Evolutionary conservation across 2,888 invertebrate species (phyloP), one percentile per base, ranked within the genome.

Genomic region (Entomobrya proxima): DNA sequence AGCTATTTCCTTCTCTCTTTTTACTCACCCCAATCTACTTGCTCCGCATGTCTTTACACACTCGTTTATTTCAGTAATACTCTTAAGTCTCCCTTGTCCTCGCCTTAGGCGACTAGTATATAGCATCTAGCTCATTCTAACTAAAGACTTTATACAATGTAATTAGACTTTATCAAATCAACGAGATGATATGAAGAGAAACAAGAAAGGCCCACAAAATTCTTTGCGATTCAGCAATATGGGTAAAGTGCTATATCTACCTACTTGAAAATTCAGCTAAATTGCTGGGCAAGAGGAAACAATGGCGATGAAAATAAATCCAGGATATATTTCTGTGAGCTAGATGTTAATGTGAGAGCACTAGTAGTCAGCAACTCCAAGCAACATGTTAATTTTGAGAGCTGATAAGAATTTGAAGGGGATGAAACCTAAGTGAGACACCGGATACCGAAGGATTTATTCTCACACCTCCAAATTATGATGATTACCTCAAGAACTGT

Each of bases 381-480:
- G 61, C 15, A 67, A 79, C 79, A 79, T 67, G 79, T 67, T 79
- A 67, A 79, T 79, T 77, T 79, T 30, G 21, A 80, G 55, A 80
- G 44, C 27, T 50, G 52, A 35, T 78, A 47, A 40, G 52, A 27
- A 52, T 35, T 27, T 58, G 72, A 40, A 52, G 40, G 78, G 79
- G 67, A 64, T 67, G 79, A 79, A 64, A 64, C 21, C 50, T 24
- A 69, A 79, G 79, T 79, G 79, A 80, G 80, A 80, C 80, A 80
- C 74, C 81, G 81, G 81, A 81, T 81, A 81, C 81, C 40, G 24
- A 24, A 58, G 81, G 81, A 81, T 81, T 76, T 81, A 81, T 81
- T 81, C 81, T 81, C 81, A 81, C 81, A 81, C 81, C 81, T 81
- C 61, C 74, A 81, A 81, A 81, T 81, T 81, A 81, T 81, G 74